phyloP scores from a whole-genome alignment of 2,113 vertebrate genomes.

The Apteryx owenii region DNA sequence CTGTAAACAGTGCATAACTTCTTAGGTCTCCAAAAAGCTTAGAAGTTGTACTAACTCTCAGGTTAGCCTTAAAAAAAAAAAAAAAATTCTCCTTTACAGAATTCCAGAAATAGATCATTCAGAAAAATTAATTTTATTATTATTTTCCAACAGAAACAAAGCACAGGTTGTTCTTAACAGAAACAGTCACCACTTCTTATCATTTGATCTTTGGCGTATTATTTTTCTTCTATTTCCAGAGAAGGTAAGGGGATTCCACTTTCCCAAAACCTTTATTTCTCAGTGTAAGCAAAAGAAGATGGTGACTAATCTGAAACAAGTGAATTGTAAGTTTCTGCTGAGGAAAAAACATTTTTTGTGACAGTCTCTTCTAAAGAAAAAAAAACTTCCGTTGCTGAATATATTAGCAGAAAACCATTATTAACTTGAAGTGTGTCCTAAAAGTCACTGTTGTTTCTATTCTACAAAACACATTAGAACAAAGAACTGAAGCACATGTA shows the following conservation, averaged over 20 bases:
- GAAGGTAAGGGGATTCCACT: neutral
- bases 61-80: neutral
- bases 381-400: neutral
- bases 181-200: neutral
- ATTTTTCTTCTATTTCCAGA: slow-evolving; percentile 6
- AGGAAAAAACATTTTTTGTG: neutral
- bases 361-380: neutral
- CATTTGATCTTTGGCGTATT: neutral
- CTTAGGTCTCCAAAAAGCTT: neutral
- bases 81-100: neutral
- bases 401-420: neutral
- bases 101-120: neutral
- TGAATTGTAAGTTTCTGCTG: neutral
- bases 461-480: neutral
- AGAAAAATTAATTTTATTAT: neutral
- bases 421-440: neutral
- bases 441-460: neutral
- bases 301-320: neutral
- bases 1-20: neutral
- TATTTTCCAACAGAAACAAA: neutral
- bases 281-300: neutral
- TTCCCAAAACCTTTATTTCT: neutral
- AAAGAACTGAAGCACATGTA: neutral
- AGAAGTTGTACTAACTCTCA: neutral
- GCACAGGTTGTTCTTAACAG: neutral